Evolutionary conservation across 1,140 invertebrate genomes (phyloP), one percentile per base, ranked within the genome.

Genomic region (Periplaneta americana): DNA sequence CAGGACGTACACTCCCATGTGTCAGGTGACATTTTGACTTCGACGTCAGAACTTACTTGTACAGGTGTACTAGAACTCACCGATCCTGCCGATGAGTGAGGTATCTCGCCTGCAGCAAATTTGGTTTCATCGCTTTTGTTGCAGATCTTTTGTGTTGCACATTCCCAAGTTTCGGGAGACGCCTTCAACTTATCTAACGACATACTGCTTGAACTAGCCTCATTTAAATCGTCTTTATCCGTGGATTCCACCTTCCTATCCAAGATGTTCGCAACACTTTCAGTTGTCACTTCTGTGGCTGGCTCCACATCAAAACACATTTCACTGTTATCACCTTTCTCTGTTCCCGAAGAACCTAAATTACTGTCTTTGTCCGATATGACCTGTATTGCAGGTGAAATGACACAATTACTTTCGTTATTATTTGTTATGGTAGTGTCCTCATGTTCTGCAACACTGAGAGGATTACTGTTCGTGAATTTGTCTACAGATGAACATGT

Each of bases 1-100:
- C 94, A 95, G 74, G 87, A 88, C 15, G 87, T 84, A 88, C 94
- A 95, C 81, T 93, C 91, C 93, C 94, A 95, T 79, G 89, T 88
- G 82, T 89, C 88, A 2, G 85, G 80, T 37, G 89, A 86, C 37
- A 89, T 85, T 85, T 91, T 92, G 83, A 93, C 93, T 57, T 91
- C 85, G 74, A 88, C 85, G 28, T 91, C 90, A 83, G 92, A 91
- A 22, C 87, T 84, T 66, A 8, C 22, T 66, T 4, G 22, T 13
- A n/a, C 28, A 66, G 22, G 0, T n/a, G n/a, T 28, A n/a, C 5
- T 66, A 28, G 48, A 78, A 11, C 75, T 78, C 32, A 82, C 75
- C 5, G 83, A 34, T 28, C 39, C 33, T 34, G 74, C 33, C 13
- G 10, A 31, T 28, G 87, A 48, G 84, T 87, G 39, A 93, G 92